A percentile compares a stretch with the other conserved stretches of the same genome.
These are phyloP conservation scores for Nomada flava DNA, from an alignment of 2,888 invertebrate species.

Conservation along the genomic window DNA sequence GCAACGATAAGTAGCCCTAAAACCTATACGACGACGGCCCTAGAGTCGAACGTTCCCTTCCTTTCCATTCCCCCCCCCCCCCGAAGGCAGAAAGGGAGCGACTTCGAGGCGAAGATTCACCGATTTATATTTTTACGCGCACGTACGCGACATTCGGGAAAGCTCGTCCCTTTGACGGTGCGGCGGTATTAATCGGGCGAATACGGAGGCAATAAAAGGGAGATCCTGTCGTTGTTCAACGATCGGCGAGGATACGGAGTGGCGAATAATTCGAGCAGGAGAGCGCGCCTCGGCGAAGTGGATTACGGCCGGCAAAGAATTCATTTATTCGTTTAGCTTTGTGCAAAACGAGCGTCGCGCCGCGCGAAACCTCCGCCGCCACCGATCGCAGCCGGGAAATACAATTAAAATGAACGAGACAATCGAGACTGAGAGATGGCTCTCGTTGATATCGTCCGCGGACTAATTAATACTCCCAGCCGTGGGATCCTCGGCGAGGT, in stretches of 20 bases:
- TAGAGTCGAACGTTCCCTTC: neutral
- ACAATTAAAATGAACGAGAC: slow-evolving; percentile 38
- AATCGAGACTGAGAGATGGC: slow-evolving; percentile 28
- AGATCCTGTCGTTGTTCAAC: neutral
- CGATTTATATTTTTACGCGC: too few species aligned
- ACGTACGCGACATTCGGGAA: neutral
- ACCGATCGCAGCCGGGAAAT: slow-evolving; percentile 2
- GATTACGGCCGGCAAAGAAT: slow-evolving; percentile 42
- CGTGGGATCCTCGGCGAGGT: neutral
- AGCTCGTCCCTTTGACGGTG: slow-evolving; percentile 20
- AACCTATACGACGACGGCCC: neutral
- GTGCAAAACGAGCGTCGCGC: slow-evolving; percentile 8
- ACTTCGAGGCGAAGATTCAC: too few species aligned
- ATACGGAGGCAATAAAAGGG: slow-evolving; percentile 18
- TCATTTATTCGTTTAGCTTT: slow-evolving; percentile 36
- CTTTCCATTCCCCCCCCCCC: too few species aligned
- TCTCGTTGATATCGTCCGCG: slow-evolving; percentile 11
- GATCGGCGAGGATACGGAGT: neutral
- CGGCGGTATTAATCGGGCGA: slow-evolving; percentile 20
- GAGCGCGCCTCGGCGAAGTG: slow-evolving; percentile 4
- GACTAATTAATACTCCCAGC: slow-evolving; percentile 25
- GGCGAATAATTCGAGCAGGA: slow-evolving; percentile 22
- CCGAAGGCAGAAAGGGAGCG: too few species aligned
- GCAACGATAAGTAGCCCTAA: neutral
- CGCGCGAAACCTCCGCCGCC: slow-evolving; percentile 20